phyloP scores from a whole-genome alignment of 2,888 invertebrate genomes.

The Hyposoter dolosus region DNA sequence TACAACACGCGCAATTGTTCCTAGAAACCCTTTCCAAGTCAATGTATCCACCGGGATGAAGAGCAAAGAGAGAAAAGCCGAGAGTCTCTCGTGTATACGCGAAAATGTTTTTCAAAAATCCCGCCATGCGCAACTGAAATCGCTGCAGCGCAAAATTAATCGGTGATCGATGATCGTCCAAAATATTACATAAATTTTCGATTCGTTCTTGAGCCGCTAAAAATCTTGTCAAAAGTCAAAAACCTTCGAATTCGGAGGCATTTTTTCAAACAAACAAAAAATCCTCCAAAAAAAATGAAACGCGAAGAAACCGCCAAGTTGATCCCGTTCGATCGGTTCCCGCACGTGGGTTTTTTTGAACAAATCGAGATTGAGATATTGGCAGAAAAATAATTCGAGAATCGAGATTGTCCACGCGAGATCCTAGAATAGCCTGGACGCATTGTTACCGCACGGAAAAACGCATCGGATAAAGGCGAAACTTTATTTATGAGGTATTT shows the following conservation, averaged over 20 bases:
- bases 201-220: neutral
- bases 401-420: neutral
- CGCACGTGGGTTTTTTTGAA: neutral
- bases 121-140: neutral
- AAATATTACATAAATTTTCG: neutral
- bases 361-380: neutral
- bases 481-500: slow-evolving; percentile 73
- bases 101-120: neutral
- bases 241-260: neutral
- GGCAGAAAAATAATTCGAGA: neutral
- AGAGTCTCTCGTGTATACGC: slow-evolving; percentile 5
- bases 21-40: slow-evolving; percentile 51
- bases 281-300: neutral
- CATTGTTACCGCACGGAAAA: neutral
- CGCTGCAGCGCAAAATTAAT: neutral
- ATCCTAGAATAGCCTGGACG: neutral
- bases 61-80: neutral
- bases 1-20: slow-evolving; percentile 55
- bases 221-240: too few relatives aligned
- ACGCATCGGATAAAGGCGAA: neutral
- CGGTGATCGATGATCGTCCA: neutral
- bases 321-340: neutral
- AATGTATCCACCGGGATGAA: slow-evolving; percentile 11
- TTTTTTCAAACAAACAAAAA: too few relatives aligned
- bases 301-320: neutral